Evolutionary conservation across 2,888 invertebrate genomes (phyloP), one percentile per base, ranked within the genome.

Genomic region (Scaeva pyrastri): DNA sequence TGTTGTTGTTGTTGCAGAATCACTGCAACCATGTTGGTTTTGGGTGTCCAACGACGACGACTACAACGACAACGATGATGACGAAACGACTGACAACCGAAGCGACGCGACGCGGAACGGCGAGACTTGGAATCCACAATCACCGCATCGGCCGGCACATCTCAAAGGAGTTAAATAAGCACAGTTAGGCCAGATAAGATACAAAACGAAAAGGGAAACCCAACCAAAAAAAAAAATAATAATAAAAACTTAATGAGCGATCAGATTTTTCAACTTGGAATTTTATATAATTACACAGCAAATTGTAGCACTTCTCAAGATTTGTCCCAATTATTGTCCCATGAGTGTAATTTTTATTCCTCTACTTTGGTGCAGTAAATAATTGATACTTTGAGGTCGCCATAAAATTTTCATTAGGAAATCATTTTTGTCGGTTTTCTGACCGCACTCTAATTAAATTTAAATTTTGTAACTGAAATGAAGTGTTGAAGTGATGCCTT

Each of bases 341-440:
- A 26, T 43, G 62, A 21, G 45, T 48, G 16, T n/a, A 43, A 64
- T 64, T 64, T 64, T 1, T 50, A 1, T 21, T 50, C 6, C 23
- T 7, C 81, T 88, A 84, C 77, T 78, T 41, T 50, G 39, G 80
- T 89, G 88, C 88, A 74, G 88, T 43, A 21, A 26, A 6, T 48
- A 66, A 36, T 66, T 66, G 31, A 45, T 31, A 66, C 19, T 16
- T 64, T 31, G 14, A 21, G 48, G 31, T 31, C 31, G 8, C 5
- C 31, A 31, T 31, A 31, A 31, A 31, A 4, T 31, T 31, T 31
- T 26, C 7, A 26, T 1, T 19, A 21, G 21, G n/a, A 43, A 43
- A 62, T 43, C 5, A 62, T 39, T 31, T 6, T 55, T 58, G n/a
- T n/a, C n/a, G n/a, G n/a, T n/a, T n/a, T n/a, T n/a, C n/a, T 21